Evolutionary conservation across 2,797 vertebrate species (phyloP).

Genomic region (Sebastiscus tertius): DNA sequence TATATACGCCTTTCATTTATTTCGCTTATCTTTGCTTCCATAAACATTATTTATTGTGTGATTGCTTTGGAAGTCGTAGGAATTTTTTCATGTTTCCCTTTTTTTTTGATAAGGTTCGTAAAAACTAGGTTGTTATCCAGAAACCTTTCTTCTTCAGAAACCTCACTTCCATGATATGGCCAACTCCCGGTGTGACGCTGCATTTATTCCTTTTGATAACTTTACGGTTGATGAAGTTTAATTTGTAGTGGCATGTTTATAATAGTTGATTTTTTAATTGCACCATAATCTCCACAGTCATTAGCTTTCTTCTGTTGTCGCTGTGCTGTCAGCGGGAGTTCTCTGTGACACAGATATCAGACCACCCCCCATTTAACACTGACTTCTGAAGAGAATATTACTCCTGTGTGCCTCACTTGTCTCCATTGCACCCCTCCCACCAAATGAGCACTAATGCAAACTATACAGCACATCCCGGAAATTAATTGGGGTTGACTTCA

Average conservation of each 20-base stretch:
- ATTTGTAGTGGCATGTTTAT: background rate
- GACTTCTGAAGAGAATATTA: constrained; percentile 30
- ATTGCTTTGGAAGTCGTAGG: background rate
- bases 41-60: background rate
- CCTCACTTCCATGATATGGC: background rate
- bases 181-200: background rate
- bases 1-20: background rate
- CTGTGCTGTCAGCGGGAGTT: constrained; percentile 39
- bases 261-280: constrained; percentile 34
- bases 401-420: constrained; percentile 30
- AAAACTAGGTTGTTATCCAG: background rate
- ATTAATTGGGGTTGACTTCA: constrained; percentile 59
- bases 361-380: constrained; percentile 40
- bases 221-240: background rate
- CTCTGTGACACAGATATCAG: constrained; percentile 33
- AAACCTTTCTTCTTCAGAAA: background rate
- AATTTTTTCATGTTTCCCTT: background rate
- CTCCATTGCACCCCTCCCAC: constrained; percentile 13
- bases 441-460: constrained; percentile 49
- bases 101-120: background rate
- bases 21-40: background rate
- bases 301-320: constrained; percentile 31
- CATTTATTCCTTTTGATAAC: background rate
- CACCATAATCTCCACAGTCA: constrained; percentile 19
- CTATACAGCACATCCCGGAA: constrained; percentile 36